These are phyloP conservation scores for Cerastis rubricosa DNA, from an alignment of 2,888 invertebrate genomes.

Conservation along the genomic window DNA sequence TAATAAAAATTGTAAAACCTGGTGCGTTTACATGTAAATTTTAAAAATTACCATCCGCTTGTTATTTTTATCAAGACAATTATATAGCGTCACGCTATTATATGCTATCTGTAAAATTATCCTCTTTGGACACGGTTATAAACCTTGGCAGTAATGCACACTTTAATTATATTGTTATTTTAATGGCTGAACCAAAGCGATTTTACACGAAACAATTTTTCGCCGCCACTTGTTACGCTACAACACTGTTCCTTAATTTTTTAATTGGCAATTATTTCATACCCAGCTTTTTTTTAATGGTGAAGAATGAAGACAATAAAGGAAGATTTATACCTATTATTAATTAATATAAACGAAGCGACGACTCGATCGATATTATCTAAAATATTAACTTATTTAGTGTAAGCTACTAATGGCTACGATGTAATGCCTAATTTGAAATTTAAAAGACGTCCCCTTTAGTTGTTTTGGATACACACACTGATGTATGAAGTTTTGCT, in stretches of 20 bases:
- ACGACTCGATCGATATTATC: constrained; percentile 85
- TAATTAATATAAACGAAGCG: constrained; percentile 85
- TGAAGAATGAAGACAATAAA: constrained; percentile 90
- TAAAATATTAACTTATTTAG: constrained; percentile 87
- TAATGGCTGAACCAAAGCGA: constrained; percentile 87
- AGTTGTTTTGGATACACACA: constrained; percentile 69
- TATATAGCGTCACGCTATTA: constrained; percentile 66
- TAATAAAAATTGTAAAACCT: not conserved
- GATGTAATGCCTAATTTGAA: constrained; percentile 76
- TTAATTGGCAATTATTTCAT: constrained; percentile 69
- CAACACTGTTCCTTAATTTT: constrained; percentile 74
- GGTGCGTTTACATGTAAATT: not conserved
- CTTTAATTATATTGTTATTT: constrained; percentile 74
- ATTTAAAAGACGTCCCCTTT: constrained; percentile 74
- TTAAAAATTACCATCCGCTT: constrained; percentile 40
- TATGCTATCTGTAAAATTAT: constrained; percentile 71
- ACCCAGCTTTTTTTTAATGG: constrained; percentile 85
- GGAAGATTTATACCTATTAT: constrained; percentile 89
- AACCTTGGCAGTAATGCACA: constrained; percentile 82
- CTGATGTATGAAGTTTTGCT: constrained; percentile 67
- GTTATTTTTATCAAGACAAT: constrained; percentile 62
- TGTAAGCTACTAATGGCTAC: constrained; percentile 82
- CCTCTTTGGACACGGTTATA: constrained; percentile 82
- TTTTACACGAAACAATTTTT: constrained; percentile 78
- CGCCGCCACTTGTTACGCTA: constrained; percentile 87